Conservation (phyloP, 2,113 vertebrate genomes). For the Steatornis caripensis region DNA sequence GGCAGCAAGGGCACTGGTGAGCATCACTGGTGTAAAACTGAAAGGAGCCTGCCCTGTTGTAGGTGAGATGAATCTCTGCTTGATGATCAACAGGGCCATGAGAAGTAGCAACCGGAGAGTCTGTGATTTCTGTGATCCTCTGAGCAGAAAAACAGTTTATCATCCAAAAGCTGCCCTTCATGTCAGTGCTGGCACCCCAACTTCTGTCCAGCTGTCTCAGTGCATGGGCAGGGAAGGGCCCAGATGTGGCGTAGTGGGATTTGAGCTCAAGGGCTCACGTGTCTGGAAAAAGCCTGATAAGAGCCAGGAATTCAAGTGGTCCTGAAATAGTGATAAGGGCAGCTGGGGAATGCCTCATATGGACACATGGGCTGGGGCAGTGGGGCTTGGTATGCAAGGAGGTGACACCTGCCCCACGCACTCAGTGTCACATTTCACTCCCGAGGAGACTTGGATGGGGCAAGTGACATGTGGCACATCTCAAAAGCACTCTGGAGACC, state of each 20-base stretch:
- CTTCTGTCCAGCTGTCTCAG: background rate
- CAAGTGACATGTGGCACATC: background rate
- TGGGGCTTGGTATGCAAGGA: conserved; percentile 19
- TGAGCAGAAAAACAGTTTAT: background rate
- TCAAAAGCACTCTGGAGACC: background rate
- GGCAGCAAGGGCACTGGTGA: background rate
- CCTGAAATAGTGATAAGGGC: conserved; percentile 51
- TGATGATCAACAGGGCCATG: background rate
- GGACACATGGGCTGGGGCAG: background rate
- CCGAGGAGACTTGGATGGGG: background rate
- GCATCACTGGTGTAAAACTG: background rate
- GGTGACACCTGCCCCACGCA: conserved; percentile 22
- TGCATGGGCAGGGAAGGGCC: background rate
- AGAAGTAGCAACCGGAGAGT: background rate
- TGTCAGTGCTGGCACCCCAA: background rate
- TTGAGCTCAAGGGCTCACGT: background rate
- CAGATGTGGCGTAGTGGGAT: conserved; percentile 27
- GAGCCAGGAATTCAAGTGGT: conserved; percentile 43
- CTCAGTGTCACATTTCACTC: conserved; percentile 8
- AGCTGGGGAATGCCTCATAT: conserved; percentile 49
- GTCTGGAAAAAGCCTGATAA: conserved; percentile 20
- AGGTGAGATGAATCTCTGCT: background rate
- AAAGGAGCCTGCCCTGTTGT: background rate
- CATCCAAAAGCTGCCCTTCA: background rate
- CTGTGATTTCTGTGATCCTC: background rate